phyloP scores from a whole-genome alignment of 2,113 vertebrate genomes.

The Pteropus alecto region DNA sequence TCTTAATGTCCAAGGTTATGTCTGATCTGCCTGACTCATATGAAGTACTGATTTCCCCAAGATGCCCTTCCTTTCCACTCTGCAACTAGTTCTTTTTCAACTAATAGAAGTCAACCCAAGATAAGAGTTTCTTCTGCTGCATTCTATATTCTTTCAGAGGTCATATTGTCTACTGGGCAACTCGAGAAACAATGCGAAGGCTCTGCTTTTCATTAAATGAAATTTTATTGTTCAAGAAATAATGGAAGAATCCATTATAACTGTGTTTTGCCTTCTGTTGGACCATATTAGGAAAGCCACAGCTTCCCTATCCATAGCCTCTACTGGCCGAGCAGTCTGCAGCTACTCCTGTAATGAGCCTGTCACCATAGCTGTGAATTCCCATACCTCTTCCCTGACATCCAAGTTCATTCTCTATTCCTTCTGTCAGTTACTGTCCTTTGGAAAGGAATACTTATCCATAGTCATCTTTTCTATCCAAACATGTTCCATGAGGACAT shows the following conservation, averaged over 20 bases:
- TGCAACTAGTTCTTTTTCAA: neutral
- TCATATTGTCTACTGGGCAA: neutral
- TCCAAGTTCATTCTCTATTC: neutral
- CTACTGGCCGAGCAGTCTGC: neutral
- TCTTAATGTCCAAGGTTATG: neutral
- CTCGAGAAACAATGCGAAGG: neutral
- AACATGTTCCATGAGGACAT: neutral
- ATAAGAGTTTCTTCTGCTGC: neutral
- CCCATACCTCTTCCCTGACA: neutral
- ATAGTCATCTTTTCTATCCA: neutral
- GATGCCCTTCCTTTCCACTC: neutral
- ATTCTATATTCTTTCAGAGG: neutral
- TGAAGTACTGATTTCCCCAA: neutral
- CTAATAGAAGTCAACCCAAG: neutral
- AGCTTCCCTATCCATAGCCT: neutral
- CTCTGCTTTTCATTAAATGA: neutral
- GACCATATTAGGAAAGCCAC: neutral
- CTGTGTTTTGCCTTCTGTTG: neutral
- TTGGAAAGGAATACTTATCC: neutral
- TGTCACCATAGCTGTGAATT: neutral
- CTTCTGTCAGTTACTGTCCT: neutral
- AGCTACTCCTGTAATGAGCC: neutral
- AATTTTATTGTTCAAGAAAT: neutral
- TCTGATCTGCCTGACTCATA: neutral
- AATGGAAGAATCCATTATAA: neutral